Evolutionary conservation across 92 coral and sea anemone genomes (phyloP).

Genomic region (Zoanthus solanderi): DNA sequence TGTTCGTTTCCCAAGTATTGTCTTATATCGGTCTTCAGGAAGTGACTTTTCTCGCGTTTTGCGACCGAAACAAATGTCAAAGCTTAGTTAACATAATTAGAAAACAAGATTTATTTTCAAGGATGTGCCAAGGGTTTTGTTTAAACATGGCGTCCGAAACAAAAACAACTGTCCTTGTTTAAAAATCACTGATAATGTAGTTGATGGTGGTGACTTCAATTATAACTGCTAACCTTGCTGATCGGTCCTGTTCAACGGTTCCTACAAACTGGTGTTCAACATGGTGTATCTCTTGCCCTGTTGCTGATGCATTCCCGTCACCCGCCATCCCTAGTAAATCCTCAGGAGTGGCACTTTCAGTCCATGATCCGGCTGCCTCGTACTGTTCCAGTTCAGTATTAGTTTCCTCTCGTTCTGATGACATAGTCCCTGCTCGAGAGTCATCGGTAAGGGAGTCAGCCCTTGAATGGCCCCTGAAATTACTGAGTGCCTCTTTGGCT

Average conservation of each 20-base stretch:
- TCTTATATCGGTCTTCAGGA: no score
- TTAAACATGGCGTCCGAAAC: no score
- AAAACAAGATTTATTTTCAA: no score
- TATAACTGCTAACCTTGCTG: not conserved
- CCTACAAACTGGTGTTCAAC: constrained; percentile 3
- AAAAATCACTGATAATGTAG: no score
- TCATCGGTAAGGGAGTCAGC: constrained; percentile 21
- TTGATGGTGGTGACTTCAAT: not conserved
- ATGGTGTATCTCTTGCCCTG: not conserved
- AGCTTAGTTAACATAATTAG: no score
- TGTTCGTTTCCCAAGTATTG: no score
- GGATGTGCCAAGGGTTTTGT: no score
- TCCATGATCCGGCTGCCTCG: not conserved
- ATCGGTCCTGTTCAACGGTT: not conserved
- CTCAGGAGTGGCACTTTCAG: not conserved
- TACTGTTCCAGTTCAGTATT: not conserved
- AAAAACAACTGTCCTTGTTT: no score
- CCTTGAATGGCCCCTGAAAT: constrained; percentile 76
- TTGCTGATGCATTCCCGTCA: not conserved
- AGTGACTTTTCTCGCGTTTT: no score
- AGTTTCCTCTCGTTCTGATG: constrained; percentile 36
- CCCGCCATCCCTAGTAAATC: not conserved
- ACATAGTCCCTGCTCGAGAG: constrained; percentile 4
- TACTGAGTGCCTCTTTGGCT: constrained; percentile 80
- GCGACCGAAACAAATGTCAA: no score